These are phyloP conservation scores for Diachrysia chrysitis DNA, from an alignment of 2,888 invertebrate species.

Conservation along the genomic window DNA sequence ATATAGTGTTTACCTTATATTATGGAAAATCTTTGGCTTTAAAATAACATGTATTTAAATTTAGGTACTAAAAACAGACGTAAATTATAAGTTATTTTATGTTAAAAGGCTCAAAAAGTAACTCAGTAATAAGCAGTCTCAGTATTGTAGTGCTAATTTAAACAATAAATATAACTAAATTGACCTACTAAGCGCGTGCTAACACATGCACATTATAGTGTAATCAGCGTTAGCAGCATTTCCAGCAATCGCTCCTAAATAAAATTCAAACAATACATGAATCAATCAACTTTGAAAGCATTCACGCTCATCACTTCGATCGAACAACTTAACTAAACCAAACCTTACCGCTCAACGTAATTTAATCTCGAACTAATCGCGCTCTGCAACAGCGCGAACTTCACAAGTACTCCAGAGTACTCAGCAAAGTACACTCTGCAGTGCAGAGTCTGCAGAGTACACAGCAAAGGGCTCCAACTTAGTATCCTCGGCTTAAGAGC, in stretches of 20 bases:
- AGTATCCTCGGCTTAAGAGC: slow-evolving; percentile 52
- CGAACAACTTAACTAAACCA: slow-evolving; percentile 14
- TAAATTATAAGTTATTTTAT: not conserved
- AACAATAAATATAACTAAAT: too few species aligned
- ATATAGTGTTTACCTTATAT: not conserved
- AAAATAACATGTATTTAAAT: not conserved
- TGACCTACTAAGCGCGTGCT: too few species aligned
- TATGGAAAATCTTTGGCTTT: not conserved
- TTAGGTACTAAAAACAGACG: not conserved
- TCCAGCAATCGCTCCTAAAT: too few species aligned
- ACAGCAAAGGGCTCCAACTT: slow-evolving; percentile 43
- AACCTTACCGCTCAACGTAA: slow-evolving; percentile 21
- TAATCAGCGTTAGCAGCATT: too few species aligned
- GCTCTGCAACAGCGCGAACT: slow-evolving; percentile 21
- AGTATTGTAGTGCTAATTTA: not conserved
- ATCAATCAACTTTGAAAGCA: not conserved
- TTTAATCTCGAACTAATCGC: slow-evolving; percentile 44
- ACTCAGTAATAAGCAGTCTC: too few species aligned
- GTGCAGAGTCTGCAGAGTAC: slow-evolving; percentile 21
- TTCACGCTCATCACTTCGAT: not conserved
- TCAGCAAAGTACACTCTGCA: slow-evolving; percentile 3
- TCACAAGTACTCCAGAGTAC: slow-evolving; percentile 19
- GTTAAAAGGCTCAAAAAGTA: not conserved
- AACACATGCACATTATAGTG: too few species aligned
- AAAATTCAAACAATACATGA: not conserved